Conservation (phyloP, 2,113 vertebrate species). For the Prionailurus bengalensis region DNA sequence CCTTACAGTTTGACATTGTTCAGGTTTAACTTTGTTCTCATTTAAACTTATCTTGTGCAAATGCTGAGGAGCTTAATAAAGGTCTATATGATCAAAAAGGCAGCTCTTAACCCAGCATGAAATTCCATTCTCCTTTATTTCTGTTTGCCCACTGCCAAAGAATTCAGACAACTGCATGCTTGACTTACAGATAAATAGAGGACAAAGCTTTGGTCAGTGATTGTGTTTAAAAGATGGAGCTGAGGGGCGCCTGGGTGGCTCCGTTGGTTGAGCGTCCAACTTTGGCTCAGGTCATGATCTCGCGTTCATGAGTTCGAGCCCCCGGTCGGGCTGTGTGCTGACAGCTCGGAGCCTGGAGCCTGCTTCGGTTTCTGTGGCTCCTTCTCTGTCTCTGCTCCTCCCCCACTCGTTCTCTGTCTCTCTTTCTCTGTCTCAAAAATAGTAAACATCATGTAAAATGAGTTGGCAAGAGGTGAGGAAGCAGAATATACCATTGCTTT, state of each 20-base stretch:
- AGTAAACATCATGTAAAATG: not conserved
- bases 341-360: too few relatives aligned
- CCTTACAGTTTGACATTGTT: not conserved
- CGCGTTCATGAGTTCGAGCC: too few relatives aligned
- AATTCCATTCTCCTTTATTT: conserved; percentile 52
- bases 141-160: conserved; percentile 40
- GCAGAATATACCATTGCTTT: not conserved
- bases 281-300: too few relatives aligned
- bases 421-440: too few relatives aligned
- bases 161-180: conserved; percentile 51
- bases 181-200: conserved; percentile 2
- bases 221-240: not conserved
- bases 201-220: not conserved
- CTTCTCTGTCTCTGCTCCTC: too few relatives aligned
- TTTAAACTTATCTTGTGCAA: conserved; percentile 17
- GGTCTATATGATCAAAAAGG: not conserved
- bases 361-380: too few relatives aligned
- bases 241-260: not conserved
- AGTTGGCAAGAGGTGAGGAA: not conserved
- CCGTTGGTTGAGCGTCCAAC: too few relatives aligned
- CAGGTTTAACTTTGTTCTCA: conserved; percentile 27
- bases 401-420: too few relatives aligned
- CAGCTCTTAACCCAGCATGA: not conserved
- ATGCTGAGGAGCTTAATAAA: conserved; percentile 1
- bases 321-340: too few relatives aligned